Conservation (phyloP, 2,888 invertebrate genomes). For the Mythimna loreyi region DNA sequence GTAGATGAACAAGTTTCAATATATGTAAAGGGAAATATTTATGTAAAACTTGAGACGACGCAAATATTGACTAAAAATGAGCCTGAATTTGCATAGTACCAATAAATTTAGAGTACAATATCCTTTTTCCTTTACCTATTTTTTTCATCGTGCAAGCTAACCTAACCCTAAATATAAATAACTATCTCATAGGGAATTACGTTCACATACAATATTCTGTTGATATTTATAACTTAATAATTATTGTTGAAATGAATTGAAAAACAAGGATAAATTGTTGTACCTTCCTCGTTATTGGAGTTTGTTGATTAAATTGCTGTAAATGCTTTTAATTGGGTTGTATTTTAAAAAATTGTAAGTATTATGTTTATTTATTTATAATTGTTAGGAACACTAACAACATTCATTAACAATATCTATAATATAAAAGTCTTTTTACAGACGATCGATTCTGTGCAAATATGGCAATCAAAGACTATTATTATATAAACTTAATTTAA, state of each 20-base stretch:
- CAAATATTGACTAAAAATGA: not conserved
- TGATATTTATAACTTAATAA: conserved; percentile 25
- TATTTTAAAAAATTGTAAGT: not conserved
- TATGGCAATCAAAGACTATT: no score
- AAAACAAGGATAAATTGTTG: conserved; percentile 44
- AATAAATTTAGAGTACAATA: not conserved
- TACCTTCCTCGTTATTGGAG: not conserved
- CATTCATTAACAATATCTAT: no score
- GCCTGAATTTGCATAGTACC: not conserved
- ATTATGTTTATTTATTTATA: no score
- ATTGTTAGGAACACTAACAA: no score
- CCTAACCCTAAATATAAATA: conserved; percentile 12
- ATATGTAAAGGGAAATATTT: not conserved
- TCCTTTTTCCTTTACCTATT: not conserved
- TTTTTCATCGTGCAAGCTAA: not conserved
- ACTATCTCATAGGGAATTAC: conserved; percentile 24
- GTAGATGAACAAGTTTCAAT: not conserved
- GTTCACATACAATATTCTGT: not conserved
- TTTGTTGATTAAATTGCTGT: conserved; percentile 3
- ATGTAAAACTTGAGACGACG: not conserved
- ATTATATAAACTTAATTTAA: no score
- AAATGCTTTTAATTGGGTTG: not conserved
- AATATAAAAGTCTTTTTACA: no score
- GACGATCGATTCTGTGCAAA: no score
- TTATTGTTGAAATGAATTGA: conserved; percentile 9